A percentile compares a stretch with the other conserved stretches of the same genome.
phyloP scores from a whole-genome alignment of 2,797 vertebrate genomes.

The Pteronotus mesoamericanus region DNA sequence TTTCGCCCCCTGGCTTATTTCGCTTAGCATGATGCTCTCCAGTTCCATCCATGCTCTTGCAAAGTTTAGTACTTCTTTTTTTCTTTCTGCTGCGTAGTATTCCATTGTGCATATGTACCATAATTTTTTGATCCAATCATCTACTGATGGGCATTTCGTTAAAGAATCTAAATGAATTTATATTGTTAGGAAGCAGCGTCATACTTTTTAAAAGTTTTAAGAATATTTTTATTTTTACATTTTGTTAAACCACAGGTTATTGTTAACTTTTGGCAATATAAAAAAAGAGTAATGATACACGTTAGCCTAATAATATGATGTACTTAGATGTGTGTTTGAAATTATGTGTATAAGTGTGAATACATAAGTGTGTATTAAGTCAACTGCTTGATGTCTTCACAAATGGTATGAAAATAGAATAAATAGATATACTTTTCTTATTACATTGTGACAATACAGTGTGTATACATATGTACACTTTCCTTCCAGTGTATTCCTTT shows the following conservation, averaged over 20 bases:
- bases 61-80: too few relatives aligned
- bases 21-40: too few relatives aligned
- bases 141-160: too few relatives aligned
- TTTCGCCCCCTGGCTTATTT: too few relatives aligned
- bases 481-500: neutral
- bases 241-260: neutral
- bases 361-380: neutral
- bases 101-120: too few relatives aligned
- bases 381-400: neutral
- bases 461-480: neutral
- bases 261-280: neutral
- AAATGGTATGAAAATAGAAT: neutral
- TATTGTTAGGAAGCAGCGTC: neutral
- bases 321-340: neutral
- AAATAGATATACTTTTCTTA: neutral
- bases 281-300: neutral
- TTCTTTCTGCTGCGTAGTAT: too few relatives aligned
- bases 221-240: neutral
- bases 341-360: neutral
- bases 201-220: neutral
- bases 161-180: neutral
- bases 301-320: neutral
- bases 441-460: neutral
- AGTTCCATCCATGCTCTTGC: too few relatives aligned
- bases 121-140: too few relatives aligned